Evolutionary conservation across 2,113 vertebrate species (phyloP).

Genomic region (Galeopterus variegatus): DNA sequence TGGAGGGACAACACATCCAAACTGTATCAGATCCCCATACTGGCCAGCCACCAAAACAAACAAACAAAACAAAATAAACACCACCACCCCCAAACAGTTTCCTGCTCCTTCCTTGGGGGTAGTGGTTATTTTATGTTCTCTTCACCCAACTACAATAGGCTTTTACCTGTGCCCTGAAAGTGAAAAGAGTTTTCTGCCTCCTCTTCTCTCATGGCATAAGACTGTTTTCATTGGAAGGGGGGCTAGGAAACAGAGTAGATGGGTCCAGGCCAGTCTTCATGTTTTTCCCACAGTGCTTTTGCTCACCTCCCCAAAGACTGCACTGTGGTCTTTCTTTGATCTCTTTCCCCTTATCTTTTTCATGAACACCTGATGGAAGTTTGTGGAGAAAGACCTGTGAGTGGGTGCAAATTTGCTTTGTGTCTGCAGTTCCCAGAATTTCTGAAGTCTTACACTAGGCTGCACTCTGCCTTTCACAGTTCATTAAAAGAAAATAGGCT

Average conservation of each 20-base stretch:
- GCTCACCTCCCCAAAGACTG: background rate
- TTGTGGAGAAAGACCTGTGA: background rate
- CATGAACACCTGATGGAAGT: background rate
- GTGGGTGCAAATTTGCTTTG: background rate
- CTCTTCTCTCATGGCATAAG: background rate
- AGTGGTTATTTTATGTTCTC: background rate
- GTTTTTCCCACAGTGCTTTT: background rate
- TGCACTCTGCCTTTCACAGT: background rate
- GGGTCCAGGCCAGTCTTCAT: background rate
- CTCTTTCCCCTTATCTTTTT: slow-evolving; percentile 19
- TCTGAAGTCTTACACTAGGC: background rate
- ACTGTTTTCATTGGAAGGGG: background rate
- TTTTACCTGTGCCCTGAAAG: background rate
- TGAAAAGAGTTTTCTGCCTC: background rate
- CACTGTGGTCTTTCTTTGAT: background rate
- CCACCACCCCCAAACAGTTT: background rate
- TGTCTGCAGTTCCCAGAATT: background rate
- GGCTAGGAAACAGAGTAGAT: background rate
- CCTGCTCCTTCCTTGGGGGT: background rate
- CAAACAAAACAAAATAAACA: too few species aligned
- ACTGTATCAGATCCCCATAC: too few species aligned
- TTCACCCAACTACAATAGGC: background rate
- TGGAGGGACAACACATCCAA: too few species aligned
- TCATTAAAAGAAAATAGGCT: background rate
- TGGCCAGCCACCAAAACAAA: too few species aligned